A percentile compares a stretch with the other conserved stretches of the same genome.
These are phyloP conservation scores for Habrosyne pyritoides DNA, from an alignment of 2,888 invertebrate species.

Conservation along the genomic window DNA sequence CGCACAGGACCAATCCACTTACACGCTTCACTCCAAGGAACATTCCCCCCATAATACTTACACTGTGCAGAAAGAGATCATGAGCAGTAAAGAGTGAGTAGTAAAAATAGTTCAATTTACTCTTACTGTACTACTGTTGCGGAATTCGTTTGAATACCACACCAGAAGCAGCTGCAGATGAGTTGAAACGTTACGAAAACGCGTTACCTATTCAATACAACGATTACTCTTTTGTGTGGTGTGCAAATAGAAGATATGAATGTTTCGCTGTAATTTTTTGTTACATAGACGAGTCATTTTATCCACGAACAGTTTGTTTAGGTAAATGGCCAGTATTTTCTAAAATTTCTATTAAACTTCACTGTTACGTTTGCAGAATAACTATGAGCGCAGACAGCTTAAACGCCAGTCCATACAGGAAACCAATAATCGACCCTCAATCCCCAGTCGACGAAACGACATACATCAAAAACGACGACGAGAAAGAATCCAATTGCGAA, in stretches of 20 bases:
- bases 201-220: too few species aligned
- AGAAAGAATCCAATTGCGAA: constrained; percentile 63
- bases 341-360: background rate
- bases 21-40: constrained; percentile 51
- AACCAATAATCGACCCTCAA: constrained; percentile 35
- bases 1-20: constrained; percentile 48
- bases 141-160: background rate
- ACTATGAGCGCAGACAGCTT: constrained; percentile 80
- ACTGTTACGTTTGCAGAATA: constrained; percentile 51
- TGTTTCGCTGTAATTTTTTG: too few species aligned
- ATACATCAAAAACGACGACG: constrained; percentile 62
- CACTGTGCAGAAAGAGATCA: constrained; percentile 56
- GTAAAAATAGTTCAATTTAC: background rate
- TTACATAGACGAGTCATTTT: too few species aligned
- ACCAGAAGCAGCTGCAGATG: too few species aligned
- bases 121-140: background rate
- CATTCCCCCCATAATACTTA: constrained; percentile 53
- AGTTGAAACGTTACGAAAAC: too few species aligned
- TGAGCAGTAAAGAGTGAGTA: constrained; percentile 69
- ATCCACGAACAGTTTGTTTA: too few species aligned
- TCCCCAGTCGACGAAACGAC: constrained; percentile 67
- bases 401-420: constrained; percentile 66
- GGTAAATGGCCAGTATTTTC: too few species aligned
- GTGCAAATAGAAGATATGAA: too few species aligned
- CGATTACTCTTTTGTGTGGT: too few species aligned